Evolutionary conservation across 2,113 vertebrate species (phyloP).

Genomic region (Catharus bicknelli): DNA sequence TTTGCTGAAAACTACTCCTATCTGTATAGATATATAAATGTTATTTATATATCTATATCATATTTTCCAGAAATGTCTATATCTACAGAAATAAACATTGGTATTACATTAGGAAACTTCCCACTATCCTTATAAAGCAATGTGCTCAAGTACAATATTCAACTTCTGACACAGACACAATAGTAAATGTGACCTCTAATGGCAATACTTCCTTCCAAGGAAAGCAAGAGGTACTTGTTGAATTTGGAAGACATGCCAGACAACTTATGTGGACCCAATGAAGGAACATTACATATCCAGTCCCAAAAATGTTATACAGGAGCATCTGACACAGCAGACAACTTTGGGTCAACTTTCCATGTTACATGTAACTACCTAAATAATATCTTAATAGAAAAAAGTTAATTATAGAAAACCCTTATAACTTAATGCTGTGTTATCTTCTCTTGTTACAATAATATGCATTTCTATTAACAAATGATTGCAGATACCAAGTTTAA

Average conservation of each 20-base stretch:
- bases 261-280: not conserved
- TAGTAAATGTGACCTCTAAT: constrained; percentile 4
- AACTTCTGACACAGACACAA: constrained; percentile 58
- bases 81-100: constrained; percentile 24
- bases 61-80: constrained; percentile 20
- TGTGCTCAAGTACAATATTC: constrained; percentile 51
- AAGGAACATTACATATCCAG: not conserved
- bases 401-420: constrained; percentile 26
- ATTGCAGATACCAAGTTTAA: constrained; percentile 36
- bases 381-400: constrained; percentile 9
- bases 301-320: not conserved
- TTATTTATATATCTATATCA: constrained; percentile 22
- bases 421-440: constrained; percentile 21
- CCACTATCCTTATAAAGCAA: constrained; percentile 43
- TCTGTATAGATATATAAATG: constrained; percentile 29
- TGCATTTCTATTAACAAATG: not conserved
- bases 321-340: constrained; percentile 44
- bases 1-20: constrained; percentile 4
- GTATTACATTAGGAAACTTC: constrained; percentile 6
- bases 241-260: constrained; percentile 45
- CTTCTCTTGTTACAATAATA: not conserved
- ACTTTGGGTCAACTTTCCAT: constrained; percentile 4
- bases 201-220: constrained; percentile 36
- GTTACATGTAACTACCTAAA: constrained; percentile 37
- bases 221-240: constrained; percentile 43